These are phyloP conservation scores for Eugnorisma glareosa DNA, from an alignment of 2,888 invertebrate genomes.

Conservation along the genomic window DNA sequence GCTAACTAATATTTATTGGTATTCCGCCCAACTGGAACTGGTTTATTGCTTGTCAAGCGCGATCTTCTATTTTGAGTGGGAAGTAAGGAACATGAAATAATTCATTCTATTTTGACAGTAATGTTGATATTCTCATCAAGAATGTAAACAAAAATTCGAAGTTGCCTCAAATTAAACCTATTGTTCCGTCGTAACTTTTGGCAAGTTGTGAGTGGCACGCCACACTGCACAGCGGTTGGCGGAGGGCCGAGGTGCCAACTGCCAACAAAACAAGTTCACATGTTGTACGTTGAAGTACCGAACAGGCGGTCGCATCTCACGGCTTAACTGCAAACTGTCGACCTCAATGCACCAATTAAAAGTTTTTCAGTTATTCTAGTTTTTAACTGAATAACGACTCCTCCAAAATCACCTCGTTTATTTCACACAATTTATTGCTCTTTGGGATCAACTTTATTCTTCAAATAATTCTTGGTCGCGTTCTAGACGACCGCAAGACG, in stretches of 20 bases:
- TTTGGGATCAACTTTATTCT: constrained; percentile 47
- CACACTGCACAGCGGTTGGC: constrained; percentile 62
- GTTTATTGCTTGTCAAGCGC: constrained; percentile 76
- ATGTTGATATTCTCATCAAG: constrained; percentile 44
- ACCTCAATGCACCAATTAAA: constrained; percentile 81
- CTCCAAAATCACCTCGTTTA: constrained; percentile 43
- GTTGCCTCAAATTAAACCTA: constrained; percentile 68
- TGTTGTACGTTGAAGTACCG: constrained; percentile 70
- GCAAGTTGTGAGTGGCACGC: constrained; percentile 73
- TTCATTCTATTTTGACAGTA: constrained; percentile 55
- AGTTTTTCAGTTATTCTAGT: constrained; percentile 71
- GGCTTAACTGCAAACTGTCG: constrained; percentile 69
- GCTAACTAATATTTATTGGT: constrained; percentile 71
- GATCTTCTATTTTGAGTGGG: constrained; percentile 72
- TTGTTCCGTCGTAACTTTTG: constrained; percentile 73
- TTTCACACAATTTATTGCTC: constrained; percentile 42
- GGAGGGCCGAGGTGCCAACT: constrained; percentile 74
- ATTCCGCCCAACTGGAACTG: constrained; percentile 72
- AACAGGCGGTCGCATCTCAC: constrained; percentile 68
- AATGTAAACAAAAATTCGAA: constrained; percentile 65
- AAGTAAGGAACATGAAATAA: constrained; percentile 64
- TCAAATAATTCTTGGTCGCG: constrained; percentile 50
- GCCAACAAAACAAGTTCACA: constrained; percentile 71
- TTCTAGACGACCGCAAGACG: constrained; percentile 57
- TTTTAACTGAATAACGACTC: constrained; percentile 56